Conservation (phyloP, 2,888 invertebrate species). For the Lacanobia wlatinum region DNA sequence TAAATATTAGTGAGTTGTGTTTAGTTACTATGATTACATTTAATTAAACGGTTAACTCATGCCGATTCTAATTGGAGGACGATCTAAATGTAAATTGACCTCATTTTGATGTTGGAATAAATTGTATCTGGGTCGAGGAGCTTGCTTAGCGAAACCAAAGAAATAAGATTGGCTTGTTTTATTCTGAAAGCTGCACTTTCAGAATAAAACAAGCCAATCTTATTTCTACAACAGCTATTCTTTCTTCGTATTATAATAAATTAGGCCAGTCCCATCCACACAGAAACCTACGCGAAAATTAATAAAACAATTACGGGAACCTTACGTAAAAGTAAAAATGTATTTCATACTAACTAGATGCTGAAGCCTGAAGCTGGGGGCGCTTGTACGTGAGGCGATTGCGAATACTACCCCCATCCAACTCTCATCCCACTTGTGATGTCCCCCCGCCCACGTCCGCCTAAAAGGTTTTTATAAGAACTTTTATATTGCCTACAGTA, state of each 20-base stretch:
- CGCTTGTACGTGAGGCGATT: conserved; percentile 72
- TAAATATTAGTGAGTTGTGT: background rate
- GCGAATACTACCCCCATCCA: conserved; percentile 51
- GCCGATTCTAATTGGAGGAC: background rate
- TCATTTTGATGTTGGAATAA: conserved; percentile 9
- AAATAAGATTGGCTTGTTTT: background rate
- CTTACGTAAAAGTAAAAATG: conserved; percentile 58
- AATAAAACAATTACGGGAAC: conserved; percentile 53
- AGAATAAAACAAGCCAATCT: too few species aligned
- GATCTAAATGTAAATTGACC: conserved; percentile 1
- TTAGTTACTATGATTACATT: background rate
- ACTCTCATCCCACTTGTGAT: conserved; percentile 13
- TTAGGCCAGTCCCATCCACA: conserved; percentile 8
- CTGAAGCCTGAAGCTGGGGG: conserved; percentile 64
- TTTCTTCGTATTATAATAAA: conserved; percentile 1
- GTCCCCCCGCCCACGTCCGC: conserved; percentile 49
- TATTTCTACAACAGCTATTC: conserved; percentile 1
- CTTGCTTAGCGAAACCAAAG: background rate
- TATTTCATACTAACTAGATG: conserved; percentile 65
- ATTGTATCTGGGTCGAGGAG: background rate
- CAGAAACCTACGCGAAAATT: conserved; percentile 36
- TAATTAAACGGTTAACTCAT: conserved; percentile 5
- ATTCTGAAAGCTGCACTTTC: background rate
- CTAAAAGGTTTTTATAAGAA: conserved; percentile 65
- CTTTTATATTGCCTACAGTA: conserved; percentile 44